phyloP scores from a whole-genome alignment of 2,113 vertebrate genomes.

The Acrocephalus kingi region DNA sequence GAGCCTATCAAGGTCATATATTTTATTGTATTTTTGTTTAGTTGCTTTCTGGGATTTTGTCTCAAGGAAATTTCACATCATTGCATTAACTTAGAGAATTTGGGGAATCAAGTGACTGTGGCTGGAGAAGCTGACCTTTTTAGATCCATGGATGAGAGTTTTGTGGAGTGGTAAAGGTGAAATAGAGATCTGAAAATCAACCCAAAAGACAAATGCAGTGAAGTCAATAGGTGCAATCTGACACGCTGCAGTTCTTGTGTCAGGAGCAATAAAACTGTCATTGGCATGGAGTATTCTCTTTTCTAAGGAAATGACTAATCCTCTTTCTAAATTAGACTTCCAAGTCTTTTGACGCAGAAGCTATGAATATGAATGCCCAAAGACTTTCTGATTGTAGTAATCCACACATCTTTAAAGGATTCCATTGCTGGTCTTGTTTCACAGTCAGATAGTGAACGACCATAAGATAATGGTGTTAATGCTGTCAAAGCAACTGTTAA shows the following conservation, averaged over 20 bases:
- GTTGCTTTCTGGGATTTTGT: neutral
- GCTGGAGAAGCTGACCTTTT: neutral
- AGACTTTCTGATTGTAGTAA: neutral
- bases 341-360: neutral
- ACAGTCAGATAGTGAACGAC: neutral
- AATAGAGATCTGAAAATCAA: neutral
- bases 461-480: neutral
- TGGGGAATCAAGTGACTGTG: neutral
- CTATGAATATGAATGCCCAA: neutral
- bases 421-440: neutral
- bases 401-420: neutral
- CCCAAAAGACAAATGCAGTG: neutral
- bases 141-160: neutral
- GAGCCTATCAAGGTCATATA: conserved; percentile 89
- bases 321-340: neutral
- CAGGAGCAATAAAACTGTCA: neutral
- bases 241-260: neutral
- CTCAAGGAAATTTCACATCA: neutral
- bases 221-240: neutral
- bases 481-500: neutral
- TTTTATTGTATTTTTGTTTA: neutral
- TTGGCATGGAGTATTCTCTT: neutral
- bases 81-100: neutral
- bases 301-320: neutral
- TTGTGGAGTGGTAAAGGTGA: neutral